Evolutionary conservation across 2,113 vertebrate species (phyloP).

Genomic region (Talpa occidentalis): DNA sequence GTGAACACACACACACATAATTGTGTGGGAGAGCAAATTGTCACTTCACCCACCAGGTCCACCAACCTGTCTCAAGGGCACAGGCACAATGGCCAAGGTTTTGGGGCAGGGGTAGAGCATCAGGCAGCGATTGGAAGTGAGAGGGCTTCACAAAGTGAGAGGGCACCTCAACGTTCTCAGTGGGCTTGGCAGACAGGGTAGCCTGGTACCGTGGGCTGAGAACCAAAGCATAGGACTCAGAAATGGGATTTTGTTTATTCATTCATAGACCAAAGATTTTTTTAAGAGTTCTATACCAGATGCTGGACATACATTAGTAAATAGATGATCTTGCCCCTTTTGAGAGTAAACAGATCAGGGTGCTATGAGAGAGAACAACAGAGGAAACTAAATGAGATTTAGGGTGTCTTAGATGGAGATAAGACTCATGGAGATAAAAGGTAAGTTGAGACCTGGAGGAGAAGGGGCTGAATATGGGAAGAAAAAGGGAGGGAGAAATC

Average conservation of each 20-base stretch:
- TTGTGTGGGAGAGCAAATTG: background rate
- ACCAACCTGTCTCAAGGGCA: background rate
- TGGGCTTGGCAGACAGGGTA: background rate
- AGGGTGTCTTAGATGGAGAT: background rate
- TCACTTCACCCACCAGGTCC: background rate
- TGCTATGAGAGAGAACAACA: background rate
- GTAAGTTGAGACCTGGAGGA: background rate
- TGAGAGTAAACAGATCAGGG: background rate
- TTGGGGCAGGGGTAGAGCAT: background rate
- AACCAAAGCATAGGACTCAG: background rate
- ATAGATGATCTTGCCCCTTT: background rate
- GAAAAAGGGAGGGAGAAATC: background rate
- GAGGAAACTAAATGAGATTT: background rate
- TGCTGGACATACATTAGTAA: background rate
- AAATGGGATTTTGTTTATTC: background rate
- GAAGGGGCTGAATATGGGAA: background rate
- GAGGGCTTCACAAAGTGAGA: background rate
- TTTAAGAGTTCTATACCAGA: background rate
- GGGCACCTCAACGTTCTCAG: background rate
- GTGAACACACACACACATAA: no score
- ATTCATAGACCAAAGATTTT: background rate
- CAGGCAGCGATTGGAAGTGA: background rate
- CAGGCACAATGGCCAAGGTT: no score
- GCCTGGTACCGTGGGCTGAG: background rate
- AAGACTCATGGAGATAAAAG: background rate